These are phyloP conservation scores for Linhomoeus sp. DNA, from an alignment of 2,888 invertebrate species.

Conservation along the genomic window DNA sequence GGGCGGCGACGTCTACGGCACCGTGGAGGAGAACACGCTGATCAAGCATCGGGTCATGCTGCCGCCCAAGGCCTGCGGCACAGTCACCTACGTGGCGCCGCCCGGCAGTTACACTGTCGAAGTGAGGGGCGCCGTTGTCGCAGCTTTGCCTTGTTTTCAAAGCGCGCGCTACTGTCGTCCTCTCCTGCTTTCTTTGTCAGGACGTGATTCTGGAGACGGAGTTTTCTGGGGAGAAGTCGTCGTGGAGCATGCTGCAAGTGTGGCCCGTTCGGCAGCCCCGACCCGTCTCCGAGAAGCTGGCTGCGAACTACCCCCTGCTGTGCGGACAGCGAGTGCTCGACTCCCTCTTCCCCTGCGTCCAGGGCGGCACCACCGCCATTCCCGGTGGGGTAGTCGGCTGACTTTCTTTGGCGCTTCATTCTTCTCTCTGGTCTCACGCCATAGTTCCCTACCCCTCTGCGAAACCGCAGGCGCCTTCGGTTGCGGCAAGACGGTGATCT, in stretches of 20 bases:
- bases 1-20: slow-evolving; percentile 86
- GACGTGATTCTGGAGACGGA: slow-evolving; percentile 93
- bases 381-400: too few species aligned
- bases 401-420: too few species aligned
- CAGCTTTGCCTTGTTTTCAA: too few species aligned
- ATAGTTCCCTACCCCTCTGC: too few species aligned
- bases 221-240: slow-evolving; percentile 80
- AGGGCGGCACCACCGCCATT: slow-evolving; percentile 27
- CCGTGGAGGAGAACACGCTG: slow-evolving; percentile 87
- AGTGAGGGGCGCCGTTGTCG: too few species aligned
- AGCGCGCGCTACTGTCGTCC: neutral
- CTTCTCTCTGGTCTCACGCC: too few species aligned
- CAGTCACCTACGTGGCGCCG: slow-evolving; percentile 80
- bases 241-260: slow-evolving; percentile 90
- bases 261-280: slow-evolving; percentile 98
- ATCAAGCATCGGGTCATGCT: slow-evolving; percentile 91
- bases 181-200: too few species aligned
- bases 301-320: slow-evolving; percentile 89
- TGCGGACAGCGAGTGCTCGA: slow-evolving; percentile 96
- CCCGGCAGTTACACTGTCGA: slow-evolving; percentile 79
- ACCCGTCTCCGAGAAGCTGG: slow-evolving; percentile 88
- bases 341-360: slow-evolving; percentile 76
- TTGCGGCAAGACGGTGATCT: slow-evolving; percentile 99
- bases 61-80: slow-evolving; percentile 82
- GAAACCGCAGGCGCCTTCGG: slow-evolving; percentile 83